A percentile compares a stretch with the other conserved stretches of the same genome.
Conservation (phyloP, 2,113 vertebrate species). For the Eulemur macaco region DNA sequence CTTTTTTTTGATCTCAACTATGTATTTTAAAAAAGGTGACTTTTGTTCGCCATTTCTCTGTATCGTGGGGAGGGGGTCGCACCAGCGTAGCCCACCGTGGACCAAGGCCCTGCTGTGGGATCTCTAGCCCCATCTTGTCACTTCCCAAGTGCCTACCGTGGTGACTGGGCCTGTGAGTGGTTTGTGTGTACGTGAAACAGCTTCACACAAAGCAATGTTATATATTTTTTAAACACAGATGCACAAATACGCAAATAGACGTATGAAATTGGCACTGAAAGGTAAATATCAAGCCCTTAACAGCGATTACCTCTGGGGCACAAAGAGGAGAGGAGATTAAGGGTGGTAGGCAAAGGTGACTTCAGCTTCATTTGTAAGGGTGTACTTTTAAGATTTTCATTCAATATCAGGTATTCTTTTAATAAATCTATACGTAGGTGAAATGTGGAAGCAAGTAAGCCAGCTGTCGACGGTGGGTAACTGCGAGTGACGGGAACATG, state of each 20-base stretch:
- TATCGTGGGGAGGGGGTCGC: neutral
- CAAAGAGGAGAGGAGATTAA: neutral
- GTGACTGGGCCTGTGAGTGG: neutral
- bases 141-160: too few relatives aligned
- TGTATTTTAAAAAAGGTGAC: neutral
- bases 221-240: neutral
- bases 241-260: neutral
- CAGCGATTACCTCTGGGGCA: neutral
- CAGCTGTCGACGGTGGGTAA: too few relatives aligned
- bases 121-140: rapidly evolving
- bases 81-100: rapidly evolving
- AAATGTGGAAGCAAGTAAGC: neutral
- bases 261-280: neutral
- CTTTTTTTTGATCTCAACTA: neutral
- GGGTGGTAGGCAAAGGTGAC: too few relatives aligned
- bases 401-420: neutral
- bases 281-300: neutral
- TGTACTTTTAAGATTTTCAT: neutral
- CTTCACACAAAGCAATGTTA: rapidly evolving
- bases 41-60: too few relatives aligned
- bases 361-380: neutral
- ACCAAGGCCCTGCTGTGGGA: neutral
- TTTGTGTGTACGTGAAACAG: neutral
- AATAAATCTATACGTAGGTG: neutral
- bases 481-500: neutral